These are phyloP conservation scores for Salvelinus fontinalis DNA, from an alignment of 2,113 vertebrate genomes.

Conservation along the genomic window DNA sequence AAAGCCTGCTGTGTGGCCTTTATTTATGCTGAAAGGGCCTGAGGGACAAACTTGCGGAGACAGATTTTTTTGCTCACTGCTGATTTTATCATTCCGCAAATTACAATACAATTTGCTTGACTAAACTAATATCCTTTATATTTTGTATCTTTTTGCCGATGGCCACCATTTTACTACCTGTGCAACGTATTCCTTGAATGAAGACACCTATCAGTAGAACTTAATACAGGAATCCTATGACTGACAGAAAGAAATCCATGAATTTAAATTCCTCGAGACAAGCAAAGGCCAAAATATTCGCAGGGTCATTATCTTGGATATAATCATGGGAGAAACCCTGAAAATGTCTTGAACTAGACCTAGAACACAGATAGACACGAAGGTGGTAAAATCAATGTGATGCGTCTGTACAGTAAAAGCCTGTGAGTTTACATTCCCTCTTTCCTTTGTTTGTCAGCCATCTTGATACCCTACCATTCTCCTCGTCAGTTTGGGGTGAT, in stretches of 20 bases:
- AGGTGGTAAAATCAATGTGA: slow-evolving; percentile 26
- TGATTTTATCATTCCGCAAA: neutral
- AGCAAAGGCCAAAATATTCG: neutral
- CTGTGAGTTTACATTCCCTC: neutral
- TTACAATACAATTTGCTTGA: neutral
- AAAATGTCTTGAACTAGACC: neutral
- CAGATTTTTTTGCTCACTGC: neutral
- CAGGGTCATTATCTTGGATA: neutral
- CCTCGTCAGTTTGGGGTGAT: neutral
- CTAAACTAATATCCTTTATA: neutral
- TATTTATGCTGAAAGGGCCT: neutral
- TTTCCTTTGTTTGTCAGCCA: slow-evolving; percentile 29
- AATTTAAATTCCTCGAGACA: neutral
- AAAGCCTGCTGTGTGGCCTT: neutral
- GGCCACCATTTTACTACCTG: neutral
- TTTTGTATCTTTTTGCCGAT: neutral
- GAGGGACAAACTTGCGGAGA: neutral
- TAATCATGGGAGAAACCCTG: neutral
- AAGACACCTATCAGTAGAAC: neutral
- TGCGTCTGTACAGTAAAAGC: slow-evolving; percentile 5
- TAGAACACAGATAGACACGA: slow-evolving; percentile 10
- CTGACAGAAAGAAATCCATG: slow-evolving; percentile 1
- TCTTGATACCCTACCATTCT: slow-evolving; percentile 17
- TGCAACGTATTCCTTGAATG: neutral
- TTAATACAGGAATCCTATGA: neutral